Conservation (phyloP, 1,140 invertebrate genomes). For the Nomia melanderi region DNA sequence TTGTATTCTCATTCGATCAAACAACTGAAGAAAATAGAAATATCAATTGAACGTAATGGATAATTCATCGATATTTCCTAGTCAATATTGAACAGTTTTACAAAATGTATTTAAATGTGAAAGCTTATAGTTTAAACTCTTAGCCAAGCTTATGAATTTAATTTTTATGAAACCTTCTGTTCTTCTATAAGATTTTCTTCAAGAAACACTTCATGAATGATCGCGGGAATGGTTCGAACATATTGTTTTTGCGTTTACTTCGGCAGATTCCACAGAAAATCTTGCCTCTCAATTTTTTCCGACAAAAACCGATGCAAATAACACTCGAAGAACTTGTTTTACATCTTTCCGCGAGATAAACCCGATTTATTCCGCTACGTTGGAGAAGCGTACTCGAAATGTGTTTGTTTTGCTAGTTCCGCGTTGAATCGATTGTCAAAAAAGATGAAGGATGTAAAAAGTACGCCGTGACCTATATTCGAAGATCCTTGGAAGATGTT, state of each 20-base stretch:
- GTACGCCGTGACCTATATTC: conserved; percentile 46
- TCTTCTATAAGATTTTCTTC: too few relatives aligned
- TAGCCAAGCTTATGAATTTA: background rate
- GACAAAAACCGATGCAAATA: too few relatives aligned
- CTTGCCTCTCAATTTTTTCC: background rate
- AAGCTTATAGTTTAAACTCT: too few relatives aligned
- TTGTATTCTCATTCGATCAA: too few relatives aligned
- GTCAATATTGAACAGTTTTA: too few relatives aligned
- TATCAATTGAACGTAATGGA: too few relatives aligned
- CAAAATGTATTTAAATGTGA: too few relatives aligned
- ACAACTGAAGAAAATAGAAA: too few relatives aligned
- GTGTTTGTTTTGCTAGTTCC: conserved; percentile 36
- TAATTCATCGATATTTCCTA: too few relatives aligned
- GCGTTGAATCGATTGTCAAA: background rate
- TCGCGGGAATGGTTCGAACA: too few relatives aligned
- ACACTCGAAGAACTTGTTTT: background rate
- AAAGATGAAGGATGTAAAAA: conserved; percentile 2
- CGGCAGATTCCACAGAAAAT: background rate
- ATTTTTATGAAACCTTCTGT: too few relatives aligned
- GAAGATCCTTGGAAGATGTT: conserved; percentile 43
- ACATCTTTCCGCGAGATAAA: background rate
- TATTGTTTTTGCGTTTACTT: background rate
- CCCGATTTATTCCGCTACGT: background rate
- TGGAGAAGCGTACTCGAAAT: conserved; percentile 14
- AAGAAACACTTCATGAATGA: too few relatives aligned